Evolutionary conservation across 2,888 invertebrate species (phyloP).

Genomic region (Drosophila kambysellisi): DNA sequence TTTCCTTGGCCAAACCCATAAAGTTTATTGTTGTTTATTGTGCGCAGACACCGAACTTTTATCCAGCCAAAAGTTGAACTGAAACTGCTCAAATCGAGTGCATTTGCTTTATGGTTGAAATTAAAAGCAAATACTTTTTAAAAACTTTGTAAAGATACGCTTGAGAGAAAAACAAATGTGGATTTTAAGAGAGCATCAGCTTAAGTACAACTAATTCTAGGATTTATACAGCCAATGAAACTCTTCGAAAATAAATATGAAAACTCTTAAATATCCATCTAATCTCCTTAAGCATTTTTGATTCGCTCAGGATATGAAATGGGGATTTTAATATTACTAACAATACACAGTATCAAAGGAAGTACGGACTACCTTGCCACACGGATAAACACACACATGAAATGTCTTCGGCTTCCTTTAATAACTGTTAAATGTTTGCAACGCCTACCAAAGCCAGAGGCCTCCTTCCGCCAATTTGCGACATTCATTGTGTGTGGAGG

Average conservation of each 20-base stretch:
- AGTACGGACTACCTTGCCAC: not conserved
- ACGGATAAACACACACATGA: not conserved
- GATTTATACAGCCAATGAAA: too few relatives aligned
- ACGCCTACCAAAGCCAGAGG: constrained; percentile 33
- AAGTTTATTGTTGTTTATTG: too few relatives aligned
- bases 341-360: not conserved
- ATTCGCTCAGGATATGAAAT: not conserved
- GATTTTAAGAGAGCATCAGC: not conserved
- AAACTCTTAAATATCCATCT: too few relatives aligned
- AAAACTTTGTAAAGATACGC: constrained; percentile 1
- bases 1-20: too few relatives aligned
- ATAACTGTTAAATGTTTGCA: constrained; percentile 39
- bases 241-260: too few relatives aligned
- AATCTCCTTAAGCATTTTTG: not conserved
- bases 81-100: constrained; percentile 16
- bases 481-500: constrained; percentile 56
- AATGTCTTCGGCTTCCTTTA: constrained; percentile 35
- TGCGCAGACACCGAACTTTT: constrained; percentile 6
- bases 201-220: not conserved
- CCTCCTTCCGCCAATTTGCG: constrained; percentile 44
- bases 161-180: not conserved
- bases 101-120: constrained; percentile 29
- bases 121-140: constrained; percentile 41
- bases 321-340: not conserved
- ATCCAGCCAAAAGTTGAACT: constrained; percentile 19